Percentiles rank a stretch among this genome's conserved stretches.
Evolutionary conservation across 2,797 vertebrate species (phyloP).

Genomic region (Anomalospiza imberbis): DNA sequence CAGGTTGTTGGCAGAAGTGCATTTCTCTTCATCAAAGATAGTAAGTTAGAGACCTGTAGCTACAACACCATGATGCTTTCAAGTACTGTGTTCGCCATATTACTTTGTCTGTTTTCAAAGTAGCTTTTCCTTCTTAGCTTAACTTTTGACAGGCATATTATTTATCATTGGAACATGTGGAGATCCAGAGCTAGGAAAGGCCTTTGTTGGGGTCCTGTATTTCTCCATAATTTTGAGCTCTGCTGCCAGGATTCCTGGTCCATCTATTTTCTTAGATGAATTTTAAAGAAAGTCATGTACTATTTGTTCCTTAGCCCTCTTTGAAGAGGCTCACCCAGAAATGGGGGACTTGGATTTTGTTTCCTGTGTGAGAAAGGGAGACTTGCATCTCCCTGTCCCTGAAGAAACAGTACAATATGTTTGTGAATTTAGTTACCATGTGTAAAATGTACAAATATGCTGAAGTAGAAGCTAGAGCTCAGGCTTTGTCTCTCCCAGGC

Average conservation of each 20-base stretch:
- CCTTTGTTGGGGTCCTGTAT: neutral
- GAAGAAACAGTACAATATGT: neutral
- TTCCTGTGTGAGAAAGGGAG: neutral
- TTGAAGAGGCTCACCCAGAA: neutral
- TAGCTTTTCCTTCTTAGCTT: neutral
- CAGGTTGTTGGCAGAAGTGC: neutral
- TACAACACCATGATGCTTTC: neutral
- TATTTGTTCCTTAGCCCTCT: neutral
- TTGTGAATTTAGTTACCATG: neutral
- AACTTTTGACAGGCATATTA: neutral
- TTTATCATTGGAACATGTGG: rapidly evolving
- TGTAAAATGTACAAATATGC: neutral
- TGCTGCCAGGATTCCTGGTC: neutral
- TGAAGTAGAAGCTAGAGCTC: neutral
- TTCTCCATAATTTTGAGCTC: neutral
- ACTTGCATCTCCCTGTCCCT: neutral
- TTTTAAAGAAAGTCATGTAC: neutral
- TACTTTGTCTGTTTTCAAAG: neutral
- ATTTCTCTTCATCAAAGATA: neutral
- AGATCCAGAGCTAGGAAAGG: neutral
- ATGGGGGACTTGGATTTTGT: neutral
- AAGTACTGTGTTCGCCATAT: neutral
- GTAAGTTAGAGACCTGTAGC: conserved; percentile 28
- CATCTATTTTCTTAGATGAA: neutral
- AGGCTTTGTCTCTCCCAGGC: neutral